Percentiles rank a stretch among this genome's conserved stretches.
These are phyloP conservation scores for Dasypus novemcinctus DNA, from an alignment of 2,113 vertebrate species.

Conservation along the genomic window DNA sequence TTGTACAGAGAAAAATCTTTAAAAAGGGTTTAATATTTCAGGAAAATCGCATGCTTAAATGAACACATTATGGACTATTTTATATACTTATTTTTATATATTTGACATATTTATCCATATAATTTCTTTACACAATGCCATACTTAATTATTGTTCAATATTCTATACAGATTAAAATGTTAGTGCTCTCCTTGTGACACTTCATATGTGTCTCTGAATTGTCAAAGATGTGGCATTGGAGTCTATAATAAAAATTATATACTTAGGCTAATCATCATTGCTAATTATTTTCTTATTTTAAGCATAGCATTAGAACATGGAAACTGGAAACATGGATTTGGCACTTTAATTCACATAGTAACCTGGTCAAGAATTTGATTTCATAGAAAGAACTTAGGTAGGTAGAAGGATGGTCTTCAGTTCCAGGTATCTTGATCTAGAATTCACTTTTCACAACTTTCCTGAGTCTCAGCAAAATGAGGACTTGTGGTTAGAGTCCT, in stretches of 20 bases:
- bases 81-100: no score
- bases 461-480: neutral
- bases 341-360: neutral
- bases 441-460: neutral
- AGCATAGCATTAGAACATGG: neutral
- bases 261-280: neutral
- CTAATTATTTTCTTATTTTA: neutral
- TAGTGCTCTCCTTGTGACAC: neutral
- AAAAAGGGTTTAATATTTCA: constrained; percentile 10
- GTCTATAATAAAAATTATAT: neutral
- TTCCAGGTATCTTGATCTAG: neutral
- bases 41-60: neutral
- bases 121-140: neutral
- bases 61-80: neutral
- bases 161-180: neutral
- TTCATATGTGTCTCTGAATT: neutral
- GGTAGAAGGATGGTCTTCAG: neutral
- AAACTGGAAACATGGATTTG: neutral
- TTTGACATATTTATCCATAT: neutral
- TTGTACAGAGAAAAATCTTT: neutral
- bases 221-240: neutral
- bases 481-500: neutral
- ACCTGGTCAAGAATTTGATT: neutral
- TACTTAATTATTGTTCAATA: neutral
- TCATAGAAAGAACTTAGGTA: neutral